A percentile compares a stretch with the other conserved stretches of the same genome.
phyloP scores from a whole-genome alignment of 2,888 invertebrate genomes.

The Heliconius erato region DNA sequence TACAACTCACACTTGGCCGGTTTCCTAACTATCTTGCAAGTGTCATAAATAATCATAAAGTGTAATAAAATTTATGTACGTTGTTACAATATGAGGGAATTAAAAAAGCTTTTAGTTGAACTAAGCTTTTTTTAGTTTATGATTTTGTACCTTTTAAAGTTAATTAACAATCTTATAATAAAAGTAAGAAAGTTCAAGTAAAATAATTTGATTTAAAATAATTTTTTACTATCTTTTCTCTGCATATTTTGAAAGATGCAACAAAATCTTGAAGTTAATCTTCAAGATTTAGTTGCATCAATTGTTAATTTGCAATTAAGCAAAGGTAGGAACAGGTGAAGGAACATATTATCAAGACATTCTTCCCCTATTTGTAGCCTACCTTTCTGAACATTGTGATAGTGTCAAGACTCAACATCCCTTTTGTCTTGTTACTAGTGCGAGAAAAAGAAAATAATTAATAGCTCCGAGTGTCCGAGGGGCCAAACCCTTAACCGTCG shows the following conservation, averaged over 20 bases:
- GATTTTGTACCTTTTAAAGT: background rate
- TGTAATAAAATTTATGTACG: background rate
- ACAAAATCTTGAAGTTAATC: too few relatives aligned
- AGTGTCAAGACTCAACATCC: background rate
- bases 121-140: background rate
- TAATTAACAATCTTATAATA: background rate
- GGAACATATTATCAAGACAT: too few relatives aligned
- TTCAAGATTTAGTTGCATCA: too few relatives aligned
- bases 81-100: background rate
- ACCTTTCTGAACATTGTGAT: background rate
- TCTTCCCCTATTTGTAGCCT: too few relatives aligned
- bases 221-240: too few relatives aligned
- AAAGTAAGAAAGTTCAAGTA: background rate
- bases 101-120: conserved; percentile 13
- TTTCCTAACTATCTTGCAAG: background rate
- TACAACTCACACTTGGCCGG: too few relatives aligned
- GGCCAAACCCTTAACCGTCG: background rate
- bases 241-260: too few relatives aligned
- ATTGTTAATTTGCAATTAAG: too few relatives aligned
- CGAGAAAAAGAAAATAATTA: background rate
- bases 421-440: background rate
- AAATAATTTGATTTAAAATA: too few relatives aligned
- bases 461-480: background rate
- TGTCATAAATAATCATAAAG: conserved; percentile 19
- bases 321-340: too few relatives aligned